Percentiles rank a stretch among this genome's conserved stretches.
Evolutionary conservation across 2,888 invertebrate genomes (phyloP).

Genomic region (Scaptomyza polygonia): DNA sequence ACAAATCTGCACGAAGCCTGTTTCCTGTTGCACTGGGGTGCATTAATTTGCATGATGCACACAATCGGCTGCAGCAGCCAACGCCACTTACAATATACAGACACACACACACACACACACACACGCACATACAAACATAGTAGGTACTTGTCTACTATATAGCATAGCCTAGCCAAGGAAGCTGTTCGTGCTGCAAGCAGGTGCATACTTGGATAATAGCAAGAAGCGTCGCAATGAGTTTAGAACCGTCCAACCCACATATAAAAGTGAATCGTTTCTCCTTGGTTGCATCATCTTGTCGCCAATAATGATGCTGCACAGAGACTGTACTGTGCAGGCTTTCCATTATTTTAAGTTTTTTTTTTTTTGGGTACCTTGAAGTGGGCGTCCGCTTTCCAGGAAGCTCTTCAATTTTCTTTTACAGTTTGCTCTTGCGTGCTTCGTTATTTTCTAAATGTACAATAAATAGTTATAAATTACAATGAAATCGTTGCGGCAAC

Average conservation of each 20-base stretch:
- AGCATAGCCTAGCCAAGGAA: not conserved
- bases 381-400: conserved; percentile 73
- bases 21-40: conserved; percentile 80
- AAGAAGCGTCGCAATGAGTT: conserved; percentile 49
- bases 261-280: conserved; percentile 65
- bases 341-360: conserved; percentile 5
- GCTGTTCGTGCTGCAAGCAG: conserved; percentile 55
- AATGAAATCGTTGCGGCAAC: conserved; percentile 19
- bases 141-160: not conserved
- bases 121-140: too few relatives aligned
- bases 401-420: conserved; percentile 70
- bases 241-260: conserved; percentile 60
- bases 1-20: conserved; percentile 79
- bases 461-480: conserved; percentile 53
- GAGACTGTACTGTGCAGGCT: conserved; percentile 38
- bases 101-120: not conserved
- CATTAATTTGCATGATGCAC: conserved; percentile 80
- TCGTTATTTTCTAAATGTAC: conserved; percentile 50
- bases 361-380: conserved; percentile 56
- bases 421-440: conserved; percentile 59
- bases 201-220: conserved; percentile 70
- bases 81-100: conserved; percentile 40
- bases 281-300: conserved; percentile 49
- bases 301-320: conserved; percentile 61
- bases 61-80: conserved; percentile 50